Conservation (phyloP, 2,888 invertebrate genomes). For the Nemotelus nigrinus region DNA sequence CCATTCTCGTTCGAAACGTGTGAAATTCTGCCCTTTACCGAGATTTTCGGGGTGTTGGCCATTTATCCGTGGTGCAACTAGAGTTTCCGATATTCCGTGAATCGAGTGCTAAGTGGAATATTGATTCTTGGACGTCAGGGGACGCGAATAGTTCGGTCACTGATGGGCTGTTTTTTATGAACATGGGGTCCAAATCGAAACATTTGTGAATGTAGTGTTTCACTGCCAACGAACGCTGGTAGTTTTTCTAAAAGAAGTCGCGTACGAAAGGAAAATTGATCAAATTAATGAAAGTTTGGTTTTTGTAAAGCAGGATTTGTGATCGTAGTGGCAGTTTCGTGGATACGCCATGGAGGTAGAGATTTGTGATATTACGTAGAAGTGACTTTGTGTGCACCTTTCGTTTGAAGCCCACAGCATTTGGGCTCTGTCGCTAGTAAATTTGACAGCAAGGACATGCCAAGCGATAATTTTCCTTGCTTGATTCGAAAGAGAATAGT, state of each 20-base stretch:
- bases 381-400: slow-evolving; percentile 8
- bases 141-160: slow-evolving; percentile 19
- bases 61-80: slow-evolving; percentile 9
- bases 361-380: slow-evolving; percentile 39
- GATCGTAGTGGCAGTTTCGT: too few relatives aligned
- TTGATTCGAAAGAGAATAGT: neutral
- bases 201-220: slow-evolving; percentile 4
- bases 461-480: neutral
- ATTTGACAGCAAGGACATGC: slow-evolving; percentile 7
- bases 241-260: neutral
- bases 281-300: too few relatives aligned
- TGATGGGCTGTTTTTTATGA: neutral
- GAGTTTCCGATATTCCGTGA: neutral
- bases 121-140: slow-evolving; percentile 16
- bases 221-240: neutral
- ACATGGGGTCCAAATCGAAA: slow-evolving; percentile 13
- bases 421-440: neutral
- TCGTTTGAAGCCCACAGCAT: neutral
- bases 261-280: too few relatives aligned
- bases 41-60: slow-evolving; percentile 39
- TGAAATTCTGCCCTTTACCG: slow-evolving; percentile 23
- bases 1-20: slow-evolving; percentile 34
- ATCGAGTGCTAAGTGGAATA: neutral
- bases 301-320: too few relatives aligned
- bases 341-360: slow-evolving; percentile 32